These are phyloP conservation scores for Origma solitaria DNA, from an alignment of 2,113 vertebrate species.

Conservation along the genomic window DNA sequence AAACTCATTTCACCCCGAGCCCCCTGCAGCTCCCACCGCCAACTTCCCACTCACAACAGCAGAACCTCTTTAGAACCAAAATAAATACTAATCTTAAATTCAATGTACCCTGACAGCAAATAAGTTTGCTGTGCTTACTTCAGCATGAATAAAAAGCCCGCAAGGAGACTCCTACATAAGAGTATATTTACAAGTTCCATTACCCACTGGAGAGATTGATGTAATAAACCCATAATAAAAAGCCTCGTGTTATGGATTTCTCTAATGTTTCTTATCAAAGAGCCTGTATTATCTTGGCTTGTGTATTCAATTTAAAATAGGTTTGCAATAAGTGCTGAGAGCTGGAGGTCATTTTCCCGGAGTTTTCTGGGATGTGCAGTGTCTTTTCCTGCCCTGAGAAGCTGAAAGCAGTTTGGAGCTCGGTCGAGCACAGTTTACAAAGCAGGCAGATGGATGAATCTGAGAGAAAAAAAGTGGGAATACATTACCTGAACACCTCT, in stretches of 20 bases:
- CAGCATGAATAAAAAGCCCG: slow-evolving; percentile 83
- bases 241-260: slow-evolving; percentile 71
- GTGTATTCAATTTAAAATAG: slow-evolving; percentile 67
- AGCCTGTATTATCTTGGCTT: slow-evolving; percentile 65
- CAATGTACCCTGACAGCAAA: slow-evolving; percentile 90
- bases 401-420: background rate
- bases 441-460: background rate
- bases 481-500: background rate
- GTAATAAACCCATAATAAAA: slow-evolving; percentile 75
- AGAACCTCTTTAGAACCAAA: slow-evolving; percentile 83
- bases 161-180: slow-evolving; percentile 66
- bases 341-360: slow-evolving; percentile 59
- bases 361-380: background rate
- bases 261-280: slow-evolving; percentile 73
- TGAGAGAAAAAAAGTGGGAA: background rate
- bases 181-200: slow-evolving; percentile 75
- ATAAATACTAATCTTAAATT: slow-evolving; percentile 94
- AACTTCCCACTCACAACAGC: slow-evolving; percentile 73
- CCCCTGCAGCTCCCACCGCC: background rate
- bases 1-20: background rate
- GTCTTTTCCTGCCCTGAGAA: background rate
- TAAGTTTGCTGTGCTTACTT: slow-evolving; percentile 89
- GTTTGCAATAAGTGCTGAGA: slow-evolving; percentile 67
- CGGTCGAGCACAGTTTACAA: background rate
- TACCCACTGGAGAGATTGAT: slow-evolving; percentile 76